Evolutionary conservation across 2,888 invertebrate species (phyloP).

Genomic region (Aphodius granarius): DNA sequence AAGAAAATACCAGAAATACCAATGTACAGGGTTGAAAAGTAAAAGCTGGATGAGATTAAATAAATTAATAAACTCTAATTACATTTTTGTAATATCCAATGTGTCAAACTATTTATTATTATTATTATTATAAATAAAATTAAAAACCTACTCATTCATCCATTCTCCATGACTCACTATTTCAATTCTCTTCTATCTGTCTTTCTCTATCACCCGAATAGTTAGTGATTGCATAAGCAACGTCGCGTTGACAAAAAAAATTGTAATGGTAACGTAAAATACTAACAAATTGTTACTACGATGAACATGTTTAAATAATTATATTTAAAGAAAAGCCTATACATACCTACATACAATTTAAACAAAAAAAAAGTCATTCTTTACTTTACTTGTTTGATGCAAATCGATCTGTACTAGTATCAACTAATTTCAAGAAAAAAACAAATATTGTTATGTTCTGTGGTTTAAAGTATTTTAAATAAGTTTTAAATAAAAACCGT

Average conservation of each 20-base stretch:
- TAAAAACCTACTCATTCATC: slow-evolving; percentile 36
- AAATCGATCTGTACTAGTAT: neutral
- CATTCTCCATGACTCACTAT: slow-evolving; percentile 6
- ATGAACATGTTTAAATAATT: neutral
- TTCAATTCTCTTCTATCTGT: neutral
- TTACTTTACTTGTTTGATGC: slow-evolving; percentile 5
- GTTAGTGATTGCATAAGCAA: slow-evolving; percentile 9
- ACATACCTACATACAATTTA: neutral
- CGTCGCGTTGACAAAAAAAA: slow-evolving; percentile 5
- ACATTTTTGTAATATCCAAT: slow-evolving; percentile 54
- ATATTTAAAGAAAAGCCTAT: slow-evolving; percentile 11
- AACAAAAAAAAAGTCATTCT: neutral
- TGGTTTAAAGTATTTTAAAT: slow-evolving; percentile 28
- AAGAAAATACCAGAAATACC: neutral
- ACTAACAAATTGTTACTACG: slow-evolving; percentile 10
- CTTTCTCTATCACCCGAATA: slow-evolving; percentile 8
- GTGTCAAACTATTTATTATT: slow-evolving; percentile 53
- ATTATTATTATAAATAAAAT: slow-evolving; percentile 38
- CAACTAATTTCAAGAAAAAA: slow-evolving; percentile 18
- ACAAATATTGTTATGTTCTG: slow-evolving; percentile 27
- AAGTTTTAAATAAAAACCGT: slow-evolving; percentile 28
- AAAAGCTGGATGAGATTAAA: slow-evolving; percentile 27
- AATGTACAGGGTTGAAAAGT: slow-evolving; percentile 48
- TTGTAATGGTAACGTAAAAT: slow-evolving; percentile 7
- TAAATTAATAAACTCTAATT: slow-evolving; percentile 44